These are phyloP conservation scores for Danio jaintianensis DNA, from an alignment of 2,797 vertebrate species.

Conservation along the genomic window DNA sequence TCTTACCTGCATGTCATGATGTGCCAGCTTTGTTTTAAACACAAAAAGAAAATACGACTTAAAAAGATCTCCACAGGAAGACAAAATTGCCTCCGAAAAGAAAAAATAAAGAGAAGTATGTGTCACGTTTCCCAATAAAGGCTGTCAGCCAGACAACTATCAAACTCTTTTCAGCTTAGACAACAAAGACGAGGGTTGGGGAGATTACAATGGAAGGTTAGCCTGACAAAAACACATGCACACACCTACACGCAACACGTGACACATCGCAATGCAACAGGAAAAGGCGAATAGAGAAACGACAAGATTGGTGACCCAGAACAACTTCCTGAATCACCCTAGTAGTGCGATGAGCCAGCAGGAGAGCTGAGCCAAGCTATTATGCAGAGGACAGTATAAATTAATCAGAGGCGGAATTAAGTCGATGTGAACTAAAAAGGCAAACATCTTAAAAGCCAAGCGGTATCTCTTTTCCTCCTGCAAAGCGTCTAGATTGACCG, in stretches of 20 bases:
- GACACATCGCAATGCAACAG: not conserved
- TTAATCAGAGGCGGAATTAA: slow-evolving; percentile 43
- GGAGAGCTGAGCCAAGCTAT: slow-evolving; percentile 41
- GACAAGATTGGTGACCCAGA: slow-evolving; percentile 31
- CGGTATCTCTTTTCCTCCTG: slow-evolving; percentile 29
- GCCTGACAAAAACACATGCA: not conserved
- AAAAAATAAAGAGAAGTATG: slow-evolving; percentile 37
- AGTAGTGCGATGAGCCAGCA: slow-evolving; percentile 22
- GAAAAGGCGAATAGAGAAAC: slow-evolving; percentile 20
- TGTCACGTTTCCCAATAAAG: slow-evolving; percentile 26
- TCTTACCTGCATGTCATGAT: slow-evolving; percentile 46
- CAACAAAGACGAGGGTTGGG: slow-evolving; percentile 26
- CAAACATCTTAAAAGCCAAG: slow-evolving; percentile 27
- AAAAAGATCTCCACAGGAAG: slow-evolving; percentile 28
- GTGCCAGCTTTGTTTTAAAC: slow-evolving; percentile 36
- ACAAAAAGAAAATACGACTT: slow-evolving; percentile 42
- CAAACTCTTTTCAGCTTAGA: slow-evolving; percentile 42
- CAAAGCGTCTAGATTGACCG: slow-evolving; percentile 8
- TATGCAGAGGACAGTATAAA: slow-evolving; percentile 40
- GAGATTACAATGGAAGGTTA: slow-evolving; percentile 36
- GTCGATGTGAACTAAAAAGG: slow-evolving; percentile 36
- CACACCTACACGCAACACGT: not conserved
- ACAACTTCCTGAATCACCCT: slow-evolving; percentile 43
- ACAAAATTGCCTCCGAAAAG: slow-evolving; percentile 23
- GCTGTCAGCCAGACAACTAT: slow-evolving; percentile 39